Conservation (phyloP, 1,140 invertebrate species). For the Holotrichia oblita region DNA sequence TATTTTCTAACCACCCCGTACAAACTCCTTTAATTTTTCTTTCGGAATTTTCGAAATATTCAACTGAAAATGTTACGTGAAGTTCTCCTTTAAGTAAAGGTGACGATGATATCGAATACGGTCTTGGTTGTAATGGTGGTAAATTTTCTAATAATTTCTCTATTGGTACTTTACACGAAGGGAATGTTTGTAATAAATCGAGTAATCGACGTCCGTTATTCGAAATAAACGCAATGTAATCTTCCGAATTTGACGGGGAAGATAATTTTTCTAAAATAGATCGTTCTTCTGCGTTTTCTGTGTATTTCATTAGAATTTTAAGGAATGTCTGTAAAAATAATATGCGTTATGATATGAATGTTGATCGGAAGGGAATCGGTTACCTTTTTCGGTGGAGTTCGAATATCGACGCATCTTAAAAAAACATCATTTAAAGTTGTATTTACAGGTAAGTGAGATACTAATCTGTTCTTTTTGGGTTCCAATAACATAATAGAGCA, state of each 20-base stretch:
- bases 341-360: neutral
- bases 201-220: slow-evolving; percentile 66
- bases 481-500: slow-evolving; percentile 49
- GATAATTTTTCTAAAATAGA: slow-evolving; percentile 71
- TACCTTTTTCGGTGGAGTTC: slow-evolving; percentile 64
- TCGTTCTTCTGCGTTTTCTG: slow-evolving; percentile 69
- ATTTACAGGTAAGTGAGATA: slow-evolving; percentile 60
- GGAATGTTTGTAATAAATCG: slow-evolving; percentile 73
- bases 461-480: slow-evolving; percentile 56
- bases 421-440: slow-evolving; percentile 61
- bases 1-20: slow-evolving; percentile 72
- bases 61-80: slow-evolving; percentile 76
- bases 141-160: slow-evolving; percentile 76
- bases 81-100: slow-evolving; percentile 63
- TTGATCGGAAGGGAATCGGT: slow-evolving; percentile 36
- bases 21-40: slow-evolving; percentile 70
- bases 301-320: slow-evolving; percentile 68
- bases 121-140: slow-evolving; percentile 75
- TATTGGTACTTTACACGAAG: slow-evolving; percentile 71
- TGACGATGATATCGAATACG: slow-evolving; percentile 83
- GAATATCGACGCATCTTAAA: slow-evolving; percentile 61
- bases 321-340: slow-evolving; percentile 68
- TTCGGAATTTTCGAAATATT: slow-evolving; percentile 62
- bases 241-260: slow-evolving; percentile 70
- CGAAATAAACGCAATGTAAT: slow-evolving; percentile 70